A percentile compares a stretch with the other conserved stretches of the same genome.
Conservation (phyloP, 1,140 invertebrate species). For the Pinna nobilis region DNA sequence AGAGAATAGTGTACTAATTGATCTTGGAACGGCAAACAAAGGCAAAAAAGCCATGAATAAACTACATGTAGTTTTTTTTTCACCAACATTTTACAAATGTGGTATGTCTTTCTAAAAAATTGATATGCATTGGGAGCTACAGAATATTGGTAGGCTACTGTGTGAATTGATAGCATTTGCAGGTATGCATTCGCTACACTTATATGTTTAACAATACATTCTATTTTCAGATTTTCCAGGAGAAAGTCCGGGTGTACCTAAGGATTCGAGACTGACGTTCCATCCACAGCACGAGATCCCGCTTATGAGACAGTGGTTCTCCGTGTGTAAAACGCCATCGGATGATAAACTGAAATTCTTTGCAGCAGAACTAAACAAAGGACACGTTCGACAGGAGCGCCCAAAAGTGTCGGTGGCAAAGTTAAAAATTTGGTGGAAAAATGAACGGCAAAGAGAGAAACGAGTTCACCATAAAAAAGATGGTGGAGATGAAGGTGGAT, state of each 20-base stretch:
- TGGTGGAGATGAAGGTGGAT: background rate
- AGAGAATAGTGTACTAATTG: too few relatives aligned
- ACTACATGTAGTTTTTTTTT: too few relatives aligned
- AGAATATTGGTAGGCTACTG: too few relatives aligned
- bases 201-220: background rate
- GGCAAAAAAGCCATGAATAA: too few relatives aligned
- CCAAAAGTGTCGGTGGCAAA: constrained; percentile 64
- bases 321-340: constrained; percentile 58
- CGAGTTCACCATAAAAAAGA: background rate
- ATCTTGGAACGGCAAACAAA: background rate
- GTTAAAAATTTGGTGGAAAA: constrained; percentile 74
- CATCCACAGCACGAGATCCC: constrained; percentile 70
- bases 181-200: background rate
- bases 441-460: constrained; percentile 69
- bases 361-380: constrained; percentile 67
- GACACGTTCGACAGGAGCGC: constrained; percentile 62
- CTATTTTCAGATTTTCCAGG: constrained; percentile 36
- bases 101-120: too few relatives aligned
- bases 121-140: too few relatives aligned
- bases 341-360: constrained; percentile 61
- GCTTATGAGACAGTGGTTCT: constrained; percentile 66
- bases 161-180: too few relatives aligned
- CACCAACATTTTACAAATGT: too few relatives aligned
- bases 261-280: constrained; percentile 66
- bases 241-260: constrained; percentile 19